Percentiles rank a stretch among this genome's conserved stretches.
Evolutionary conservation across 2,113 vertebrate genomes (phyloP).

Genomic region (Sphyrna mokarran): DNA sequence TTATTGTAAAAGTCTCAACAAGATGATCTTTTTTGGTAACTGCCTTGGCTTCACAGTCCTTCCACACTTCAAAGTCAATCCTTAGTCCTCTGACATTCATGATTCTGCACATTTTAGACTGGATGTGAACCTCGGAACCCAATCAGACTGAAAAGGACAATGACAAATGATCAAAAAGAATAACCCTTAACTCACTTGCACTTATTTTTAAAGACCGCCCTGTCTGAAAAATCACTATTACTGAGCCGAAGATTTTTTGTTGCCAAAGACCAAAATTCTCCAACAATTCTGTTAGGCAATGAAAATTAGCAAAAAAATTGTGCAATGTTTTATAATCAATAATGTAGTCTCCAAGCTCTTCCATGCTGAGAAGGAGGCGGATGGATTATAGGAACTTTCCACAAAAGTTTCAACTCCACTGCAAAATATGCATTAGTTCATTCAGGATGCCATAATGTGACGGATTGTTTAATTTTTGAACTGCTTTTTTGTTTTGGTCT

Average conservation of each 20-base stretch:
- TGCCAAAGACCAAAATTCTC: not conserved
- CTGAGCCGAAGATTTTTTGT: not conserved
- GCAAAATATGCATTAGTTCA: not conserved
- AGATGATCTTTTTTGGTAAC: not conserved
- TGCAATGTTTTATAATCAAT: not conserved
- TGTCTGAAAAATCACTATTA: not conserved
- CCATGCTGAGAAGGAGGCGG: not conserved
- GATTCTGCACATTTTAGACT: not conserved
- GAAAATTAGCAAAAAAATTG: not conserved
- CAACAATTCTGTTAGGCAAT: not conserved
- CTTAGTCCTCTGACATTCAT: not conserved
- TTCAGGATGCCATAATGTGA: not conserved
- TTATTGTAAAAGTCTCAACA: not conserved
- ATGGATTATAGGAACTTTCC: not conserved
- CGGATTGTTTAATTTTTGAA: not conserved
- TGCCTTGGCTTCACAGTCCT: not conserved
- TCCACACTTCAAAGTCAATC: not conserved
- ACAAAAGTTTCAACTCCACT: not conserved
- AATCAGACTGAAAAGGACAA: not conserved
- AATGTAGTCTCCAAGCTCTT: not conserved
- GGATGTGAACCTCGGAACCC: not conserved
- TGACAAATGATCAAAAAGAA: not conserved
- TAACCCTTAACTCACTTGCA: not conserved
- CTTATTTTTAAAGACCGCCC: not conserved
- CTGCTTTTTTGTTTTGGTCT: too few relatives aligned